phyloP scores from a whole-genome alignment of 2,888 invertebrate species.

The Dicyrtomina minuta region DNA sequence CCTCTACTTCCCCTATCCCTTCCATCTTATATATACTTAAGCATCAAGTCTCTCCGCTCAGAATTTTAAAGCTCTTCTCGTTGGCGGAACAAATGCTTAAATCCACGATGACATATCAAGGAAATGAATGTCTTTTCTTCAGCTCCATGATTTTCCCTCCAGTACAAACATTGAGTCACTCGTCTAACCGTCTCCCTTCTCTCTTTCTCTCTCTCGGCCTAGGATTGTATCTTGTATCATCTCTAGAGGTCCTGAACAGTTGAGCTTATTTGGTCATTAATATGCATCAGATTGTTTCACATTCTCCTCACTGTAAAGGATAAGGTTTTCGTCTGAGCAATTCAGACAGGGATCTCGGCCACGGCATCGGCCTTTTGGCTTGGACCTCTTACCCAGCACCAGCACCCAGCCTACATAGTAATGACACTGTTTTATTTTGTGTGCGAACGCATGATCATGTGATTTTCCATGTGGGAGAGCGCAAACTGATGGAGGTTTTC shows the following conservation, averaged over 20 bases:
- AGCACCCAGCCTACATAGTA: background rate
- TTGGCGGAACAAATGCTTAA: conserved; percentile 22
- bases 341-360: too few species aligned
- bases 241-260: background rate
- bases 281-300: conserved; percentile 28
- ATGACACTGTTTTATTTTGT: conserved; percentile 14
- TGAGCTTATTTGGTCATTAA: conserved; percentile 23
- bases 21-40: too few species aligned
- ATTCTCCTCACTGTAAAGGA: conserved; percentile 22
- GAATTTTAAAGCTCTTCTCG: too few species aligned
- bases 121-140: conserved; percentile 23
- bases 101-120: conserved; percentile 30
- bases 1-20: too few species aligned
- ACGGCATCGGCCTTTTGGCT: background rate
- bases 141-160: background rate
- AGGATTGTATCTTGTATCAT: background rate
- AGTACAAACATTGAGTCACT: too few species aligned
- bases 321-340: background rate
- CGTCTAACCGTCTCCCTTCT: background rate
- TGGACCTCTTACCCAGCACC: background rate
- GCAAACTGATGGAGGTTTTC: too few species aligned
- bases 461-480: conserved; percentile 5
- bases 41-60: too few species aligned
- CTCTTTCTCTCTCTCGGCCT: background rate
- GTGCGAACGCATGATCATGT: conserved; percentile 12